These are phyloP conservation scores for Spisula solida DNA, from an alignment of 2,888 invertebrate species.

Conservation along the genomic window DNA sequence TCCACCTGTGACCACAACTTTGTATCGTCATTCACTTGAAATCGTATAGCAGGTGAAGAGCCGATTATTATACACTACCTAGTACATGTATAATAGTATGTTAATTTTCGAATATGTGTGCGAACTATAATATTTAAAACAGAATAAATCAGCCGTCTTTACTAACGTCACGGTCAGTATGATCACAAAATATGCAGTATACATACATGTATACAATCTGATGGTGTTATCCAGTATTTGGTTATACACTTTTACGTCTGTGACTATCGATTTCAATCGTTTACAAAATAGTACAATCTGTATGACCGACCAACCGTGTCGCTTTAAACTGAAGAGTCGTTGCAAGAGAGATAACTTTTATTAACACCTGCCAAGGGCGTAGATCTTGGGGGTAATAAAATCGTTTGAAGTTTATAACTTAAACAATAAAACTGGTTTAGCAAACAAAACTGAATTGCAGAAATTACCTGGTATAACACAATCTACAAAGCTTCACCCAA, in stretches of 20 bases:
- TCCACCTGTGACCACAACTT: background rate
- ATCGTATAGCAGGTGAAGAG: background rate
- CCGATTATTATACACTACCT: background rate
- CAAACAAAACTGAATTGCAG: too few relatives aligned
- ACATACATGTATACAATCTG: background rate
- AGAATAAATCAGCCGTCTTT: background rate
- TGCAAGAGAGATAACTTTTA: background rate
- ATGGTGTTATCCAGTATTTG: background rate
- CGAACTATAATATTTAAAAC: background rate
- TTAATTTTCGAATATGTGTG: background rate
- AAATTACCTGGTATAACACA: too few relatives aligned
- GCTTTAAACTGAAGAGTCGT: constrained; percentile 9
- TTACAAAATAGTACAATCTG: background rate
- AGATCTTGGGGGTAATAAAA: background rate
- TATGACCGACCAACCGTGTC: background rate
- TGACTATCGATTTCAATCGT: constrained; percentile 17
- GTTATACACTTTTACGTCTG: background rate
- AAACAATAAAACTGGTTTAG: background rate
- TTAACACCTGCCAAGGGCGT: background rate
- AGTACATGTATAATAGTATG: background rate
- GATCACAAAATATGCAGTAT: background rate
- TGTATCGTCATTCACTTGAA: background rate
- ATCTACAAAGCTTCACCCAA: too few relatives aligned
- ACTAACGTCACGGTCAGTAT: too few relatives aligned
- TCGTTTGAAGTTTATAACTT: background rate